A percentile compares a stretch with the other conserved stretches of the same genome.
These are phyloP conservation scores for Tinamus major DNA, from an alignment of 2,797 vertebrate genomes.

Conservation along the genomic window DNA sequence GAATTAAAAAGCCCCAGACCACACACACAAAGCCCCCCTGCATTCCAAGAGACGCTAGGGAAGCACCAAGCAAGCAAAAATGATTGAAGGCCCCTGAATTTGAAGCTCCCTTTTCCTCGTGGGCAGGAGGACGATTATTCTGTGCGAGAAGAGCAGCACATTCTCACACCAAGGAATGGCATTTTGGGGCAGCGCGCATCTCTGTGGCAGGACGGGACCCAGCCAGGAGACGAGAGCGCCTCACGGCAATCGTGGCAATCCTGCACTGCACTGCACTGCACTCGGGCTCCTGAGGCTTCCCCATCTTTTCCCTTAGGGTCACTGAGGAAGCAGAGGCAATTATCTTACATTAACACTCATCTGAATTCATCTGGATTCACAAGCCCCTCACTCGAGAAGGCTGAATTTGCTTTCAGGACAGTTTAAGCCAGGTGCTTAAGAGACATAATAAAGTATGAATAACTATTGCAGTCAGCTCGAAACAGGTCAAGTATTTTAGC, in stretches of 20 bases:
- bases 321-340: rapidly evolving
- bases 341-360: neutral
- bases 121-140: neutral
- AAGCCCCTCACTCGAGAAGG: neutral
- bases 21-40: no score
- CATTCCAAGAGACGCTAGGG: rapidly evolving
- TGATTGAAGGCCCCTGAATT: neutral
- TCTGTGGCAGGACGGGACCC: neutral
- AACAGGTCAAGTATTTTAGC: neutral
- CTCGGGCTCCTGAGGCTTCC: neutral
- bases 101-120: neutral
- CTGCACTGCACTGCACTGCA: rapidly evolving
- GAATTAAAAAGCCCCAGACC: neutral
- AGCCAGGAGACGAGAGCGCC: neutral
- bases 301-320: neutral
- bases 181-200: neutral
- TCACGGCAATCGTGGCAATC: no score
- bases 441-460: rapidly evolving
- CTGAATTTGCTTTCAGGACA: neutral
- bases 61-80: neutral
- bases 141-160: neutral
- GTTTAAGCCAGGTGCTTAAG: neutral
- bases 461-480: neutral
- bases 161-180: neutral
- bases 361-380: no score